A percentile compares a stretch with the other conserved stretches of the same genome.
These are phyloP conservation scores for Apteryx owenii DNA, from an alignment of 2,113 vertebrate species.

Conservation along the genomic window DNA sequence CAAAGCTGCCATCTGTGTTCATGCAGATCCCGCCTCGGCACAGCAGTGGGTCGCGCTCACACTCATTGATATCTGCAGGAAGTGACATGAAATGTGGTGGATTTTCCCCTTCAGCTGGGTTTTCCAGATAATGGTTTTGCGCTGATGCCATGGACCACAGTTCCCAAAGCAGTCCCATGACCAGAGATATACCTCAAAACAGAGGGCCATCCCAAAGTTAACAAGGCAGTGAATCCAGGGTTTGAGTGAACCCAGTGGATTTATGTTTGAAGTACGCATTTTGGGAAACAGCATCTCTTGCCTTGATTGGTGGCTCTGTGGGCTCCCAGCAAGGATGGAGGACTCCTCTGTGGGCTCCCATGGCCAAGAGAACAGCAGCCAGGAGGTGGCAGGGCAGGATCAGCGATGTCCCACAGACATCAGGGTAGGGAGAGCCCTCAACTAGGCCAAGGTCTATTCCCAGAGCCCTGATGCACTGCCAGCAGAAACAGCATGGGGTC, in stretches of 20 bases:
- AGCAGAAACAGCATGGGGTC: not conserved
- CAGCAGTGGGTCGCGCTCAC: slow-evolving; percentile 86
- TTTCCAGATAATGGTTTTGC: not conserved
- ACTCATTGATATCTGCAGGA: slow-evolving; percentile 89
- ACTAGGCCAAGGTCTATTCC: not conserved
- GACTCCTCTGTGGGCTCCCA: not conserved
- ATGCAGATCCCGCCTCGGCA: slow-evolving; percentile 89
- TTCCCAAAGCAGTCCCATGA: not conserved
- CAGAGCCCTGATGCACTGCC: not conserved
- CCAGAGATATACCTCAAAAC: not conserved
- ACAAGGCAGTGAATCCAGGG: not conserved
- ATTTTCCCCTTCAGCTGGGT: not conserved
- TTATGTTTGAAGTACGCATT: not conserved
- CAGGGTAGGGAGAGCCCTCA: not conserved
- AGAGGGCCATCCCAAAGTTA: not conserved
- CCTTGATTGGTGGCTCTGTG: not conserved
- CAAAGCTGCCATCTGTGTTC: slow-evolving; percentile 92
- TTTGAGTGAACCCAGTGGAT: not conserved
- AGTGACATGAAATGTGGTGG: not conserved
- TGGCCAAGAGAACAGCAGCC: not conserved
- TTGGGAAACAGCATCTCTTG: not conserved
- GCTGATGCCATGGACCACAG: not conserved
- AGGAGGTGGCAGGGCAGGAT: not conserved
- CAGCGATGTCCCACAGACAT: not conserved
- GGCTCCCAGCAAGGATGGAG: not conserved